These are phyloP conservation scores for Calliphora vomitoria DNA, from an alignment of 2,888 invertebrate genomes.

Conservation along the genomic window DNA sequence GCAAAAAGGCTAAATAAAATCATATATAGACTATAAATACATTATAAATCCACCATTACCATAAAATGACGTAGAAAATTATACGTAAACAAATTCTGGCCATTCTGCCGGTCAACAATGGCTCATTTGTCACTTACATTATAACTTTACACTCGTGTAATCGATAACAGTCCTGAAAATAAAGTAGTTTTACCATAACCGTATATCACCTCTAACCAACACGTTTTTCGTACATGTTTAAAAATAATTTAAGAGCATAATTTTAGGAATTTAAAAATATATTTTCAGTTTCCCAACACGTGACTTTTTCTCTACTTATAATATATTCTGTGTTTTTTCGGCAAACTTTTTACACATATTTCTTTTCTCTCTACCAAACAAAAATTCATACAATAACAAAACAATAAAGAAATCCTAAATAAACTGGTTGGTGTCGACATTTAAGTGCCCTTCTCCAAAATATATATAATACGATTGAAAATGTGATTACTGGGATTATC, in stretches of 20 bases:
- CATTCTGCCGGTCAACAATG: background rate
- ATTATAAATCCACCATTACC: background rate
- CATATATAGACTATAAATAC: background rate
- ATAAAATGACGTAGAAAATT: constrained; percentile 22
- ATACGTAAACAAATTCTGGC: background rate
- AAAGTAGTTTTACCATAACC: too few species aligned
- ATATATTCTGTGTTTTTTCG: background rate
- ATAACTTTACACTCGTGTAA: too few species aligned
- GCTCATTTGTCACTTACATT: background rate
- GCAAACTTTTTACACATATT: too few species aligned
- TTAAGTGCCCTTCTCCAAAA: too few species aligned
- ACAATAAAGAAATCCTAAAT: too few species aligned
- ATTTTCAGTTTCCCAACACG: background rate
- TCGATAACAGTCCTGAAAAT: too few species aligned
- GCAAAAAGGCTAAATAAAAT: background rate
- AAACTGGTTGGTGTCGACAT: too few species aligned
- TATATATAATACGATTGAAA: too few species aligned
- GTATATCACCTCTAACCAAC: too few species aligned
- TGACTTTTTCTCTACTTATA: background rate
- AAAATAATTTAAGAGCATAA: background rate
- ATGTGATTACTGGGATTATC: too few species aligned
- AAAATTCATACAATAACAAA: too few species aligned
- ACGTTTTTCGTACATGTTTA: background rate
- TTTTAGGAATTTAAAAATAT: background rate
- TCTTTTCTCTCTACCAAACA: too few species aligned